These are phyloP conservation scores for Hypomecis atomaria DNA, from an alignment of 2,888 invertebrate genomes.

Conservation along the genomic window DNA sequence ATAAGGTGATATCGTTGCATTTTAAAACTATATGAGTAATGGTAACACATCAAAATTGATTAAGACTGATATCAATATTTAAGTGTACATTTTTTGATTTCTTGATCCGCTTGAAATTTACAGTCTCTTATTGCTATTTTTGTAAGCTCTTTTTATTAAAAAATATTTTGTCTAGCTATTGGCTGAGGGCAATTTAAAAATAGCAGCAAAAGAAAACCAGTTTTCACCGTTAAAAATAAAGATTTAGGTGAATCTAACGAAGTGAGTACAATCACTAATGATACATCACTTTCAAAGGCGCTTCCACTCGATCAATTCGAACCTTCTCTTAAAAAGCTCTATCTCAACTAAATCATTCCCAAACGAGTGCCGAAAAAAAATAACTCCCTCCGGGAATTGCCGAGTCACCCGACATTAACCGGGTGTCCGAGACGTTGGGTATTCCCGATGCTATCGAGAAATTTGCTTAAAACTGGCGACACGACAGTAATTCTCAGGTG, in stretches of 20 bases:
- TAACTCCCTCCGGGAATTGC: slow-evolving; percentile 31
- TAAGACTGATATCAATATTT: no score
- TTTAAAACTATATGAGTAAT: no score
- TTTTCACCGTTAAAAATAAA: slow-evolving; percentile 1
- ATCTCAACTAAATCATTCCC: slow-evolving; percentile 39
- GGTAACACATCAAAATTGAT: no score
- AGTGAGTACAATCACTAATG: slow-evolving; percentile 14
- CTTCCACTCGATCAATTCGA: slow-evolving; percentile 21
- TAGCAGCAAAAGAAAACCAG: no score
- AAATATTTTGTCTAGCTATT: no score
- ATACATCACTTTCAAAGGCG: slow-evolving; percentile 16
- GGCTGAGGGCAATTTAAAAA: no score
- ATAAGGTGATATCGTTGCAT: no score
- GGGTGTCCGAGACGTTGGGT: slow-evolving; percentile 26
- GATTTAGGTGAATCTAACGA: background rate
- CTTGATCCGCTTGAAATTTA: no score
- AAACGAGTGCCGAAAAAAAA: slow-evolving; percentile 33
- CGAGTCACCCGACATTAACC: slow-evolving; percentile 40
- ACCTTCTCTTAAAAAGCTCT: slow-evolving; percentile 26
- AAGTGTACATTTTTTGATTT: no score
- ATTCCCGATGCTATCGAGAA: slow-evolving; percentile 37
- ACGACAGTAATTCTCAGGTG: background rate
- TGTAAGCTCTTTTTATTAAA: no score
- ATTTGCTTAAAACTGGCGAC: background rate
- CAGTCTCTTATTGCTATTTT: no score